These are phyloP conservation scores for Leptinotarsa undecemlineata DNA, from an alignment of 1,140 invertebrate species.

Conservation along the genomic window DNA sequence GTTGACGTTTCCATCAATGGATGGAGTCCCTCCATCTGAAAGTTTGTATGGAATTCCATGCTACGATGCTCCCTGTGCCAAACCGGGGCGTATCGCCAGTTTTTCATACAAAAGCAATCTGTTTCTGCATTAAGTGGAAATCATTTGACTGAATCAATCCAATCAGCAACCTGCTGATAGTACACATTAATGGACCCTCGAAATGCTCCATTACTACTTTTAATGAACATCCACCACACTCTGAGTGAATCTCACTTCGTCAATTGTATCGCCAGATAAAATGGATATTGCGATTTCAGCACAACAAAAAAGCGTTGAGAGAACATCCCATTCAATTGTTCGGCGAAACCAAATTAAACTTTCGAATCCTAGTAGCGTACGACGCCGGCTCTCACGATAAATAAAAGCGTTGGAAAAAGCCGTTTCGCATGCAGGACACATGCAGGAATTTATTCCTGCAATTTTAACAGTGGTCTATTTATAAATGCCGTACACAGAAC, in stretches of 20 bases:
- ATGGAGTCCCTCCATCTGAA: too few species aligned
- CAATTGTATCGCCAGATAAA: conserved; percentile 9
- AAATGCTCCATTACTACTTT: not conserved
- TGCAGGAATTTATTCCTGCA: conserved; percentile 16
- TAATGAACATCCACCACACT: not conserved
- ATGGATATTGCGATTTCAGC: conserved; percentile 20
- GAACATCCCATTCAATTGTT: conserved; percentile 2
- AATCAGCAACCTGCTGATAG: too few species aligned
- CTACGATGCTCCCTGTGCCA: too few species aligned
- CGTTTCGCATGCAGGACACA: conserved; percentile 19
- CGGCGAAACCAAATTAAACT: conserved; percentile 20
- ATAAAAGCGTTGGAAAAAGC: conserved; percentile 15
- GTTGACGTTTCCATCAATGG: too few species aligned
- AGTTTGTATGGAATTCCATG: too few species aligned
- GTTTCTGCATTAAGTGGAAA: too few species aligned
- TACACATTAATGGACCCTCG: not conserved
- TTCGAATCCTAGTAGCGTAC: conserved; percentile 6
- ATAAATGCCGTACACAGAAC: conserved; percentile 6
- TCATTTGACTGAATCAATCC: too few species aligned
- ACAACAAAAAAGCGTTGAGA: conserved; percentile 7
- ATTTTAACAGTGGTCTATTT: conserved; percentile 16
- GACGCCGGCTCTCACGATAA: not conserved
- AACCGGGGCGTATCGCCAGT: too few species aligned
- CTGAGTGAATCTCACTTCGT: conserved; percentile 2
- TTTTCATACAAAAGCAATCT: too few species aligned